A percentile compares a stretch with the other conserved stretches of the same genome.
Evolutionary conservation across 2,797 vertebrate species (phyloP).

Genomic region (Aplochiton taeniatus): DNA sequence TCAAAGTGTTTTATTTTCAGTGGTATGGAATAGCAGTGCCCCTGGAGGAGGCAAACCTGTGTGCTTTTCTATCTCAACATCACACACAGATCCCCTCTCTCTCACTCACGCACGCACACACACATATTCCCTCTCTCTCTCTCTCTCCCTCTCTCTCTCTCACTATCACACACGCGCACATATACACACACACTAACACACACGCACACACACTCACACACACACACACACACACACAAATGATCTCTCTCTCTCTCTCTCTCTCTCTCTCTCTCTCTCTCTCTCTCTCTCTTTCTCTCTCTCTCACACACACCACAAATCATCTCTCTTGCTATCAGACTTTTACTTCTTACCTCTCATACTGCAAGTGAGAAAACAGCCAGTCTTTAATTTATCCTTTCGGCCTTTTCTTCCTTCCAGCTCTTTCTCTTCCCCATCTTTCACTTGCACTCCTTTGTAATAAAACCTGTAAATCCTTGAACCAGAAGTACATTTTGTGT

Average conservation of each 20-base stretch:
- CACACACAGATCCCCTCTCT: not conserved
- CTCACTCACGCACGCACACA: not conserved
- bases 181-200: not conserved
- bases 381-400: not conserved
- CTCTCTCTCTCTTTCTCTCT: not conserved
- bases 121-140: not conserved
- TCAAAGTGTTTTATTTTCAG: slow-evolving; percentile 20
- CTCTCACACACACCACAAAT: not conserved
- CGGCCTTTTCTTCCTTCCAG: not conserved
- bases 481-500: too few species aligned
- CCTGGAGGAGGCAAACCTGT: slow-evolving; percentile 7
- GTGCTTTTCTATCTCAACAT: slow-evolving; percentile 2
- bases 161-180: not conserved
- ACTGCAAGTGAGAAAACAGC: not conserved
- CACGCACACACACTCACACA: not conserved
- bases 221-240: not conserved
- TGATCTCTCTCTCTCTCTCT: not conserved
- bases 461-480: too few species aligned
- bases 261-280: not conserved
- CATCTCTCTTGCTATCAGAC: not conserved
- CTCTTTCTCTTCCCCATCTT: not conserved
- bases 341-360: not conserved
- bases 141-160: not conserved
- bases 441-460: too few species aligned
- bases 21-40: slow-evolving; percentile 1